These are phyloP conservation scores for Metopolophium dirhodum DNA, from an alignment of 1,140 invertebrate species.

Conservation along the genomic window DNA sequence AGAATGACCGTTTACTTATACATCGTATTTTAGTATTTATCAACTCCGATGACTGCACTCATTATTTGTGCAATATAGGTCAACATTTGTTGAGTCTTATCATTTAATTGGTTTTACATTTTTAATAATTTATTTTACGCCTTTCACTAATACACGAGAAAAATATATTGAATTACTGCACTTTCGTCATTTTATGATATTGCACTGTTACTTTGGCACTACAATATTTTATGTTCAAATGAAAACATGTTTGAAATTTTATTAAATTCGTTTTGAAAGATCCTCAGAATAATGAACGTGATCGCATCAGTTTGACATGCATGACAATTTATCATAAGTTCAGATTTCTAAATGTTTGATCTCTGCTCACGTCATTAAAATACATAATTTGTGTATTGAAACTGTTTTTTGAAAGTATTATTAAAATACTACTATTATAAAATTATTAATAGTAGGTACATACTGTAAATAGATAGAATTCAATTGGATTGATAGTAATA, in stretches of 20 bases:
- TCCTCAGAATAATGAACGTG: background rate
- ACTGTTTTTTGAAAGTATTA: background rate
- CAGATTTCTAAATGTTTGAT: background rate
- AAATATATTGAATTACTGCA: background rate
- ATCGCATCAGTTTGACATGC: background rate
- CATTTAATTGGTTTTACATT: background rate
- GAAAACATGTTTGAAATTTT: background rate
- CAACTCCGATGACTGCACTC: background rate
- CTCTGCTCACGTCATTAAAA: background rate
- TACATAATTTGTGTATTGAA: background rate
- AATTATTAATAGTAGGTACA: no score
- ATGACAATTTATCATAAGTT: background rate
- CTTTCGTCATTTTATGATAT: background rate
- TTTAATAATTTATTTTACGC: background rate
- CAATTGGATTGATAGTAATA: background rate
- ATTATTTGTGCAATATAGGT: conserved; percentile 20
- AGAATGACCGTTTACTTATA: background rate
- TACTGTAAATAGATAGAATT: background rate
- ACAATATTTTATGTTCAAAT: background rate
- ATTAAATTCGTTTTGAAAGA: background rate
- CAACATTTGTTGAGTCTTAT: background rate
- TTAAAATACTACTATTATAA: background rate
- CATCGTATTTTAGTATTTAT: background rate
- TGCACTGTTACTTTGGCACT: background rate
- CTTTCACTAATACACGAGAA: background rate